phyloP scores from a whole-genome alignment of 2,888 invertebrate species.

The Pammene fasciana region DNA sequence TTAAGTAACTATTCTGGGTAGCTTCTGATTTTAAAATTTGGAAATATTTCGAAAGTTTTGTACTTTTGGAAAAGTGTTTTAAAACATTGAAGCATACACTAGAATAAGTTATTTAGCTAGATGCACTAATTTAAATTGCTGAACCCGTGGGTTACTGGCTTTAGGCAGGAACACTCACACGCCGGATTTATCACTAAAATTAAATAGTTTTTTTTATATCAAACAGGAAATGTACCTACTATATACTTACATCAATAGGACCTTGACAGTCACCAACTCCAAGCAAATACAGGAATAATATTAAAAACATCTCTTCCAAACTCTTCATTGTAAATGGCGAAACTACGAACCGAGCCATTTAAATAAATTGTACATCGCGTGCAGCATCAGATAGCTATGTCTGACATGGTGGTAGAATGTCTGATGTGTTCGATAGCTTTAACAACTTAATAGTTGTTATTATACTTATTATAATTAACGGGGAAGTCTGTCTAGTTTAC shows the following conservation, averaged over 20 bases:
- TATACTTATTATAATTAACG: conserved; percentile 17
- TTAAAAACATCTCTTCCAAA: conserved; percentile 15
- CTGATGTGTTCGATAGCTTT: conserved; percentile 19
- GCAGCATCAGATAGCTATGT: conserved; percentile 27
- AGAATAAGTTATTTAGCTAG: no score
- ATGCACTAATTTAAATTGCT: no score
- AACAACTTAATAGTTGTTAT: conserved; percentile 22
- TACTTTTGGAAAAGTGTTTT: no score
- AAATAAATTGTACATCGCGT: conserved; percentile 32
- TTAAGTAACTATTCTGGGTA: no score
- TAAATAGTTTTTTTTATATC: no score
- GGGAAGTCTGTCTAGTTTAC: conserved; percentile 5
- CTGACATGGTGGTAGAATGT: conserved; percentile 24
- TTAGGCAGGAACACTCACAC: no score
- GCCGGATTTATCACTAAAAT: no score
- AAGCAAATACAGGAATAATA: conserved; percentile 23
- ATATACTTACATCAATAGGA: conserved; percentile 24
- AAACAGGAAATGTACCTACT: no score
- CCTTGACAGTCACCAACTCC: conserved; percentile 17
- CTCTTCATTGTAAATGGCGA: conserved; percentile 4
- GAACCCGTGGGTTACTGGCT: no score
- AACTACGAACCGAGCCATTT: conserved; percentile 10
- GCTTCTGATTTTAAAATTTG: no score
- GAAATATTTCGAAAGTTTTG: no score
- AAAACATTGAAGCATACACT: no score